Evolutionary conservation across 2,113 vertebrate species (phyloP).

Genomic region (Aleadryas rufinucha): DNA sequence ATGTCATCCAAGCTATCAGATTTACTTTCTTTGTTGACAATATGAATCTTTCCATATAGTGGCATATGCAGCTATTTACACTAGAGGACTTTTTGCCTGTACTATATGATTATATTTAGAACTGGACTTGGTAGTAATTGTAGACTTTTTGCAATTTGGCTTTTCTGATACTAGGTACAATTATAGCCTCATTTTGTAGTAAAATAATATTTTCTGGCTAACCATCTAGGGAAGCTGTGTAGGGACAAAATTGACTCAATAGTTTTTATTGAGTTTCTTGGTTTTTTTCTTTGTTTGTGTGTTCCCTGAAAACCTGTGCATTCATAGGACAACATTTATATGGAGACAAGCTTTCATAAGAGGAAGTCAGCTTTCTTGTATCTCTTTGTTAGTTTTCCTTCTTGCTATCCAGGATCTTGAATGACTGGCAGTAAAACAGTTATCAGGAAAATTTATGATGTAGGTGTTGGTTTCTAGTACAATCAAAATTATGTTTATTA

Average conservation of each 20-base stretch:
- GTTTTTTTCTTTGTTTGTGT: rapidly evolving
- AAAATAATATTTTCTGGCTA: not conserved
- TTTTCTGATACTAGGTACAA: not conserved
- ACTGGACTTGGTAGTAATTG: not conserved
- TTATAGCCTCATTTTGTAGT: not conserved
- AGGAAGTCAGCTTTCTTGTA: not conserved
- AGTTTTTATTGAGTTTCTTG: not conserved
- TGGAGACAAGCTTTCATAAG: not conserved
- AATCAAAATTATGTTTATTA: not conserved
- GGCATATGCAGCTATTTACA: not conserved
- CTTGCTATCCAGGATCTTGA: not conserved
- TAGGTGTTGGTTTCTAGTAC: not conserved
- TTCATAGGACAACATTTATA: not conserved
- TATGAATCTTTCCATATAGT: not conserved
- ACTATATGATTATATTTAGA: not conserved
- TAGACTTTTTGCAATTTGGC: not conserved
- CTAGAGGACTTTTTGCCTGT: not conserved
- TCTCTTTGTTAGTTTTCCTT: not conserved
- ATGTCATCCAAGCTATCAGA: not conserved
- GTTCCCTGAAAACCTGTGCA: not conserved
- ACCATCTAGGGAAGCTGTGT: not conserved
- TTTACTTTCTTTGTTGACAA: not conserved
- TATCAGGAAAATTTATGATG: not conserved
- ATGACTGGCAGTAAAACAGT: not conserved
- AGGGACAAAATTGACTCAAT: rapidly evolving